Evolutionary conservation across 2,797 vertebrate genomes (phyloP).

Genomic region (Muraenolepis orangiensis): DNA sequence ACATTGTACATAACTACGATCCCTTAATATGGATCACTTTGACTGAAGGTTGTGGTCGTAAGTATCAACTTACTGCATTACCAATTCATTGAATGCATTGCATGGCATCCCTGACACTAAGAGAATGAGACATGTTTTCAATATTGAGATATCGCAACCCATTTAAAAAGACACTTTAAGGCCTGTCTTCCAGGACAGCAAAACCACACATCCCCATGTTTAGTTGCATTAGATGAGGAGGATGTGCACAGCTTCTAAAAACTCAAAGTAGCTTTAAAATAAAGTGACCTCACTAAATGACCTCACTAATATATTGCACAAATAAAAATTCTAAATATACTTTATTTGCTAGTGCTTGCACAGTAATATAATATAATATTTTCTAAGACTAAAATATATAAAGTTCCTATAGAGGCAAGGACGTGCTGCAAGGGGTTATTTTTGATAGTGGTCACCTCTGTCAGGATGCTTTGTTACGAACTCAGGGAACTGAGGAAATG

Average conservation of each 20-base stretch:
- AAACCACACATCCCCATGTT: conserved; percentile 41
- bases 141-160: conserved; percentile 8
- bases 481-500: conserved; percentile 79
- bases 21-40: conserved; percentile 58
- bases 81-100: conserved; percentile 28
- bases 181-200: conserved; percentile 11
- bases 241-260: conserved; percentile 29
- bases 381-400: conserved; percentile 53
- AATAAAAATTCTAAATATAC: conserved; percentile 49
- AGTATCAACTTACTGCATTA: conserved; percentile 36
- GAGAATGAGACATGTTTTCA: conserved; percentile 14
- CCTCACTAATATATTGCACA: conserved; percentile 64
- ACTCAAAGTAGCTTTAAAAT: conserved; percentile 15
- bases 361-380: conserved; percentile 57
- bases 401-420: conserved; percentile 43
- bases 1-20: conserved; percentile 73
- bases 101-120: conserved; percentile 43
- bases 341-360: conserved; percentile 59
- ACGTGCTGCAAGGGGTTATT: conserved; percentile 52
- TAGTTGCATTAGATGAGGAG: background rate
- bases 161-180: background rate
- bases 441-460: conserved; percentile 53
- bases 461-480: conserved; percentile 72
- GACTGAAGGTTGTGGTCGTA: conserved; percentile 48
- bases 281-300: conserved; percentile 42